These are phyloP conservation scores for Ommatoiulus sabulosus DNA, from an alignment of 2,888 invertebrate species.

Conservation along the genomic window DNA sequence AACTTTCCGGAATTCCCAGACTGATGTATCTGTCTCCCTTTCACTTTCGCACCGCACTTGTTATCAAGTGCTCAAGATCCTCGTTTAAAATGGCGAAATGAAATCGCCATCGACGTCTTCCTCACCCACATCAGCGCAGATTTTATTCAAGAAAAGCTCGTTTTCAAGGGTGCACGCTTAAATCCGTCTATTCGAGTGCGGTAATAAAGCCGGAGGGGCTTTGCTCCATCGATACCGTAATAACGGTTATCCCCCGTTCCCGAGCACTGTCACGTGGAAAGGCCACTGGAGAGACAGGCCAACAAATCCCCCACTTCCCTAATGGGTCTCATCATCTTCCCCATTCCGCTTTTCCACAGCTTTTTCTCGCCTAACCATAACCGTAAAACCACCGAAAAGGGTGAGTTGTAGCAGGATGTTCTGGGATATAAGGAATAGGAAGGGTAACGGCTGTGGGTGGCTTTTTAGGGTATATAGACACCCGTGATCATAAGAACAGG, in stretches of 20 bases:
- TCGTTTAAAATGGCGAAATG: not conserved
- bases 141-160: constrained; percentile 5
- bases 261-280: not conserved
- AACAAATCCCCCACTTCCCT: constrained; percentile 34
- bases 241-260: not conserved
- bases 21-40: too few species aligned
- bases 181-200: constrained; percentile 10
- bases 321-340: constrained; percentile 16
- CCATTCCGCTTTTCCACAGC: not conserved
- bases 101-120: too few species aligned
- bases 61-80: not conserved
- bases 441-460: not conserved
- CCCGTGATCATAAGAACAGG: not conserved
- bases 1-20: too few species aligned
- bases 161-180: not conserved
- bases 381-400: not conserved
- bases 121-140: not conserved
- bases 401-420: not conserved
- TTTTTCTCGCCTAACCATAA: constrained; percentile 1
- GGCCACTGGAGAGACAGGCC: not conserved
- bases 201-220: not conserved
- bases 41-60: too few species aligned
- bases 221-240: not conserved
- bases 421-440: not conserved
- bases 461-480: not conserved